phyloP scores from a whole-genome alignment of 1,140 invertebrate genomes.

The Drosophila arawakana region DNA sequence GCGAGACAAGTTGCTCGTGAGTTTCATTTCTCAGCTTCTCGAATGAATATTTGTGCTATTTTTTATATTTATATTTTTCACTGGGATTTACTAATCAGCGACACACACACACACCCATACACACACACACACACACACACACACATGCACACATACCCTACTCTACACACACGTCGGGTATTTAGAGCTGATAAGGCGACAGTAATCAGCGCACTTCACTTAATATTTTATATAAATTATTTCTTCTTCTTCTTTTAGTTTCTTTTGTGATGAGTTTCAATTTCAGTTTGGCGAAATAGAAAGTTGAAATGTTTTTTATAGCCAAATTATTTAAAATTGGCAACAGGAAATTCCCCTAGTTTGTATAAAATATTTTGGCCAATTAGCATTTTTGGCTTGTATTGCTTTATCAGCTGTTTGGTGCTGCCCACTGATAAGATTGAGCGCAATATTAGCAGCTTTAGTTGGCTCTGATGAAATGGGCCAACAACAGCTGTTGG shows the following conservation, averaged over 20 bases:
- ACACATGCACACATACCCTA: conserved; percentile 17
- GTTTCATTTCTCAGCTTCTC: conserved; percentile 16
- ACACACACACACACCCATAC: conserved; percentile 5
- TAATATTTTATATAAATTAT: conserved; percentile 9
- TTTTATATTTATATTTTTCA: not conserved
- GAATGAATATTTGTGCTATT: not conserved
- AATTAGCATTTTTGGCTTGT: conserved; percentile 23
- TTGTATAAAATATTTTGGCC: not conserved
- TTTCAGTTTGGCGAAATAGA: conserved; percentile 58
- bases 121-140: conserved; percentile 4
- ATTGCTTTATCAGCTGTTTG: conserved; percentile 33
- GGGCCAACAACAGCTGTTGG: conserved; percentile 7
- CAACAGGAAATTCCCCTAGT: conserved; percentile 6
- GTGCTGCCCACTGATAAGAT: conserved; percentile 42
- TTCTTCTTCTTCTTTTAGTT: conserved; percentile 5
- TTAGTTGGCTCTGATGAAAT: conserved; percentile 30
- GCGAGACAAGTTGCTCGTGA: conserved; percentile 6
- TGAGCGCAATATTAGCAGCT: conserved; percentile 36
- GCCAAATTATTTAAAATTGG: not conserved
- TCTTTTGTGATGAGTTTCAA: conserved; percentile 3
- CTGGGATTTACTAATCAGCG: conserved; percentile 29
- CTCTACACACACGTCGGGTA: conserved; percentile 2
- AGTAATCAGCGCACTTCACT: conserved; percentile 53
- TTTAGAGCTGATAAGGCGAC: conserved; percentile 52
- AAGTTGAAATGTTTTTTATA: conserved; percentile 50